These are phyloP conservation scores for Drosophila differens DNA, from an alignment of 2,888 invertebrate species.

Conservation along the genomic window DNA sequence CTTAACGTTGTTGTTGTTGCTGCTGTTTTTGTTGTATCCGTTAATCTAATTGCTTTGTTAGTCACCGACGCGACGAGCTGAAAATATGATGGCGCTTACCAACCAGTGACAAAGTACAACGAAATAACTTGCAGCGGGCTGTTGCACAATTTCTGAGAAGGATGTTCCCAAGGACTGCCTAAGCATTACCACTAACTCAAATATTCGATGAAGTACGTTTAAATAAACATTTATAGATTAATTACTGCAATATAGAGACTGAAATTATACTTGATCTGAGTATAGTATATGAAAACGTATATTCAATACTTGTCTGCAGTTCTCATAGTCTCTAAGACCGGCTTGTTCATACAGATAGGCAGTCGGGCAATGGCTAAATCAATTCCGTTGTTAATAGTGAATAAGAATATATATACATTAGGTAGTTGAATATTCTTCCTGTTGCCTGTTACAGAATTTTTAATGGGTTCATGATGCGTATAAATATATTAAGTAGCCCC, in stretches of 20 bases:
- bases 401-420: not conserved
- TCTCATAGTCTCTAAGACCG: not conserved
- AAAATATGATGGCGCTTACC: conserved; percentile 67
- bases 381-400: not conserved
- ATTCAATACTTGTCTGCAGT: not conserved
- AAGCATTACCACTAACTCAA: not conserved
- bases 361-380: not conserved
- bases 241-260: not conserved
- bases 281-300: not conserved
- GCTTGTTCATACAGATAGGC: not conserved
- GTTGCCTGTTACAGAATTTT: not conserved
- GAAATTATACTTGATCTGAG: not conserved
- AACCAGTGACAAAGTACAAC: not conserved
- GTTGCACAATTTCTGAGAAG: conserved; percentile 19
- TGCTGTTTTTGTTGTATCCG: conserved; percentile 54
- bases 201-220: not conserved
- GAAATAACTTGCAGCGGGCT: conserved; percentile 17
- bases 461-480: not conserved
- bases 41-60: conserved; percentile 79
- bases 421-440: not conserved
- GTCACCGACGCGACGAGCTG: conserved; percentile 51
- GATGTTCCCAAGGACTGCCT: not conserved
- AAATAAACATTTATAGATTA: not conserved
- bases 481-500: not conserved
- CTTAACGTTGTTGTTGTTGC: conserved; percentile 52